Evolutionary conservation across 1,140 invertebrate species (phyloP).

Genomic region (Zaprionus gabonicus): DNA sequence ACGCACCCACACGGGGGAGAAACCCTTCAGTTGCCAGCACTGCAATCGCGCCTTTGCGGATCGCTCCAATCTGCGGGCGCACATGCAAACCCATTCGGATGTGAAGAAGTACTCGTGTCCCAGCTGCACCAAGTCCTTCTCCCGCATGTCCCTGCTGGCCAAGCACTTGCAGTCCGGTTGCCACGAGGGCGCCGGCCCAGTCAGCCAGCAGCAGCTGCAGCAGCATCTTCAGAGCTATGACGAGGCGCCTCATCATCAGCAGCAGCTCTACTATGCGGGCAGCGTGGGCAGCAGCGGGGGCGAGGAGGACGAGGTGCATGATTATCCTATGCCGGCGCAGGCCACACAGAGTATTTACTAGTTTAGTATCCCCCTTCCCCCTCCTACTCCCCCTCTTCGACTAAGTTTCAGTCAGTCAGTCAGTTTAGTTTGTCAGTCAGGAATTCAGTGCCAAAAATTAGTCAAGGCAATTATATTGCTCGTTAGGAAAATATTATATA

Average conservation of each 20-base stretch:
- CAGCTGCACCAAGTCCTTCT: conserved; percentile 97
- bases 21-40: conserved; percentile 97
- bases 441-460: conserved; percentile 81
- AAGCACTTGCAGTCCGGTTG: conserved; percentile 97
- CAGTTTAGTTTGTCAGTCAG: conserved; percentile 48
- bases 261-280: conserved; percentile 69
- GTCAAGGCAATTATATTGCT: conserved; percentile 79
- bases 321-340: conserved; percentile 42
- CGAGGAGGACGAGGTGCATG: conserved; percentile 66
- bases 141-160: conserved; percentile 96
- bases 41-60: conserved; percentile 98
- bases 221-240: conserved; percentile 71
- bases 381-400: not conserved
- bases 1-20: conserved; percentile 97
- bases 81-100: conserved; percentile 98
- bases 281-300: conserved; percentile 73
- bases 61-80: conserved; percentile 97
- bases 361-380: not conserved
- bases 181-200: conserved; percentile 63
- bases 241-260: conserved; percentile 35
- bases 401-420: conserved; percentile 19
- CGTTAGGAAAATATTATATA: conserved; percentile 43
- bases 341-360: conserved; percentile 52
- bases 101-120: conserved; percentile 98
- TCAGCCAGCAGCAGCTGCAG: conserved; percentile 70